Base-by-base conservation (phyloP, 2,113 vertebrate species). In the Boleophthalmus pectinirostris region DNA sequence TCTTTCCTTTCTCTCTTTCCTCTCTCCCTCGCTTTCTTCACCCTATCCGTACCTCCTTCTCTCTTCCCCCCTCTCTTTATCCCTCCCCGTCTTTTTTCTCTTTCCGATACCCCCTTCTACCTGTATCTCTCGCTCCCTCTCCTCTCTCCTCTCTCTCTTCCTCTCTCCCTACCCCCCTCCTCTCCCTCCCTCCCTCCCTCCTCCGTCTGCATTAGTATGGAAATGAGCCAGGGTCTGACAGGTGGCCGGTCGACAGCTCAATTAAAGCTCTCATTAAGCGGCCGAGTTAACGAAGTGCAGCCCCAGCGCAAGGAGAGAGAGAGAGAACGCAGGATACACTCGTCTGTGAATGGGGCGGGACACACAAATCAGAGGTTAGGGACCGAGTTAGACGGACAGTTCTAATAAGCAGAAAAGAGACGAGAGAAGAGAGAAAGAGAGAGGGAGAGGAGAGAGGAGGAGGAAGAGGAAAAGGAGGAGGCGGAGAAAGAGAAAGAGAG, bases 191-290 rank as follows among this genome's bases (percentile, higher is more conserved):
- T 53, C 20, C 1, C 38, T 43, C 51, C 9, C 20, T 21, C 51
- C 51, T 53, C 18, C 21, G 20, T 21, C n/a, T 54, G 95, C 96
- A 99, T 99, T 99, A 98, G 96, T 97, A 99, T 99, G 98, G 95
- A 97, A 99, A 99, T 98, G 96, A 98, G 96, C 95, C 95, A 92
- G 93, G 85, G 90, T 95, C 96, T 96, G 96, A 98, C 98, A 99
- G 98, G 98, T 99, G 98, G 98, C 95, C 95, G 88, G 90, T 92
- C 97, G 96, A 98, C 97, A 95, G 97, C 97, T 98, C 97, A 99
- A 98, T 99, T 99, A 99, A 98, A 96, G 94, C 94, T 95, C 98
- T 99, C 96, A 97, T 98, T 99, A 98, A 98, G 97, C 95, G 95
- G 92, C 81, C 94, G 96, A 94, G 96, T 97, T 98, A 99, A 99